Evolutionary conservation across 2,113 vertebrate genomes (phyloP), one percentile per base, ranked within the genome.

Genomic region (Mystacornis crossleyi): DNA sequence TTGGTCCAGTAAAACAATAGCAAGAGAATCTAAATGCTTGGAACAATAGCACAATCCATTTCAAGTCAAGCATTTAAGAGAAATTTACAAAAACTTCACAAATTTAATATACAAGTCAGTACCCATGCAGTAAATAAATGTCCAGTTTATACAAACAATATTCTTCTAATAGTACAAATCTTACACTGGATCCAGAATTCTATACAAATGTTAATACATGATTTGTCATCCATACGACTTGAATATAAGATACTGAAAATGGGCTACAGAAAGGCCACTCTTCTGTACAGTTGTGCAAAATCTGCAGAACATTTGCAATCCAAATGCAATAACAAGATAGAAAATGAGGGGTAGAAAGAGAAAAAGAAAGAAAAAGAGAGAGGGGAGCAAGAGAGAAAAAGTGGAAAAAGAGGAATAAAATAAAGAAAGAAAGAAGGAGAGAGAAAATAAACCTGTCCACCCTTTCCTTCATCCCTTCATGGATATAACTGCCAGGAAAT

Each of bases 41-140:
- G 96, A 98, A 98, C 97, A 96, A 97, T 61, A 98, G 93, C 98
- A 98, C 97, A 96, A 97, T 94, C 97, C 92, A 96, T 97, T 97
- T 98, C 96, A 97, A 94, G 93, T 98, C 97, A 98, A 98, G 96
- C 97, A 96, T 96, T 96, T 18, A 89, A 90, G 95, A 97, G 95
- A 98, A 98, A 97, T 97, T 96, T 98, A 98, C 97, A 98, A 98
- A 97, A 98, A 97, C 95, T 96, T 96, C 98, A 98, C 97, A 98
- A 98, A 98, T 98, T 98, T 96, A 98, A 98, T 98, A 94, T 98
- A 98, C 83, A 97, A 96, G 95, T 96, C 96, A 97, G 96, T 98
- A 98, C 85, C 71, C 98, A 99, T 99, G 98, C 98, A 98, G 97
- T 98, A 98, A 98, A 97, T 98, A 98, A 98, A 98, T 97, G 98